These are phyloP conservation scores for Penaeus indicus DNA, from an alignment of 1,140 invertebrate genomes.

Conservation along the genomic window DNA sequence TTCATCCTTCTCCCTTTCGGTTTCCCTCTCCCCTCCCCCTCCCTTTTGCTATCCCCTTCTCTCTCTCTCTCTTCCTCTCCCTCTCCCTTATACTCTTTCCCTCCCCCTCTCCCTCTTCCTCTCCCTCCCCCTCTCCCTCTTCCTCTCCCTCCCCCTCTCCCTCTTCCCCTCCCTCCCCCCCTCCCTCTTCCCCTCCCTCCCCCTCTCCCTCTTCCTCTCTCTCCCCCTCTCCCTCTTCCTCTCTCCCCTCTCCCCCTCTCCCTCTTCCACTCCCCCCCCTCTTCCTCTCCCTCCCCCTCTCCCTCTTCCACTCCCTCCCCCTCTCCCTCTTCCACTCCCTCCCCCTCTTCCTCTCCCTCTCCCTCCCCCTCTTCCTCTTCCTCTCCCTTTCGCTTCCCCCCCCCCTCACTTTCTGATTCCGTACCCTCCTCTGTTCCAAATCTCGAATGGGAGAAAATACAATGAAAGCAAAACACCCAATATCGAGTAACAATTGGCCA, in stretches of 20 bases:
- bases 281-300: background rate
- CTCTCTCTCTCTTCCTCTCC: background rate
- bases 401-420: background rate
- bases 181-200: background rate
- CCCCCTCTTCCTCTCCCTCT: background rate
- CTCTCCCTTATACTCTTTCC: background rate
- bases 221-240: background rate
- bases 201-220: background rate
- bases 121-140: slow-evolving; percentile 1
- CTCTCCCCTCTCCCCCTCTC: background rate
- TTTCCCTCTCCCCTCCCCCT: slow-evolving; percentile 12
- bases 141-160: too few species aligned
- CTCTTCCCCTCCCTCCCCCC: background rate
- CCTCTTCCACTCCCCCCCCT: background rate
- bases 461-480: too few species aligned
- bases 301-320: background rate
- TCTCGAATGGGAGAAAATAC: too few species aligned
- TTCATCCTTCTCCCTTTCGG: background rate
- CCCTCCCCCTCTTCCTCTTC: background rate
- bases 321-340: background rate
- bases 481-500: too few species aligned
- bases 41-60: background rate
- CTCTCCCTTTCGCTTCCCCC: background rate
- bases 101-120: background rate
- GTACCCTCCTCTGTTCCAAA: too few species aligned